A percentile compares a stretch with the other conserved stretches of the same genome.
These are phyloP conservation scores for Anthopleura xanthogrammica DNA, from an alignment of 92 coral and sea anemone genomes.

Conservation along the genomic window DNA sequence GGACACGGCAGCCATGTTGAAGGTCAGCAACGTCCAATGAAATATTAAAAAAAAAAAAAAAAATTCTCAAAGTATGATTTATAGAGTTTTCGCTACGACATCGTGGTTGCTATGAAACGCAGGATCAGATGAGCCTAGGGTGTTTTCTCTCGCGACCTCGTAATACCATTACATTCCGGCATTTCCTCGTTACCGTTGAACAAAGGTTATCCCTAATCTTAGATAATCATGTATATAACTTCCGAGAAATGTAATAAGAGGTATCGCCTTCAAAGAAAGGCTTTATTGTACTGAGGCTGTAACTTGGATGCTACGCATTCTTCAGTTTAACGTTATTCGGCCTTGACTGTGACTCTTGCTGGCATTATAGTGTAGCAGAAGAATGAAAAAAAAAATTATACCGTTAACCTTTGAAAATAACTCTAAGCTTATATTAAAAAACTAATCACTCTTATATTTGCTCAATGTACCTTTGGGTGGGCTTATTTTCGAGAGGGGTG, in stretches of 20 bases:
- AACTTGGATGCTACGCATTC: neutral
- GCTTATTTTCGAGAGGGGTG: too few relatives aligned
- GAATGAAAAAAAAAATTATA: neutral
- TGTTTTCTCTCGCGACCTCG: neutral
- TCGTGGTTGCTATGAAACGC: neutral
- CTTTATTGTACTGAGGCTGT: neutral
- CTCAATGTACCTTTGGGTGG: neutral
- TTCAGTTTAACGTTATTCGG: neutral
- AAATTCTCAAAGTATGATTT: neutral
- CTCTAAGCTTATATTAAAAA: neutral
- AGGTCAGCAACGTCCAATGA: neutral
- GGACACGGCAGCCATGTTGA: neutral
- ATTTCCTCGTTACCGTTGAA: neutral
- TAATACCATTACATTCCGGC: neutral
- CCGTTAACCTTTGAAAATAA: neutral
- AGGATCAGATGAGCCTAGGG: neutral
- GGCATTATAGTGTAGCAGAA: neutral
- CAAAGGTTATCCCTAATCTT: slow-evolving; percentile 8
- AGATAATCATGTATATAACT: slow-evolving; percentile 1
- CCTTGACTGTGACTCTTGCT: neutral
- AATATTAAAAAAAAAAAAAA: too few relatives aligned
- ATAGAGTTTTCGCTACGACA: neutral
- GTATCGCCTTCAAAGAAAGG: neutral
- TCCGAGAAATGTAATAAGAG: neutral
- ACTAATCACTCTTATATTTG: too few relatives aligned